phyloP scores from a whole-genome alignment of 2,888 invertebrate species.

The Coronaproctus castanopsis region DNA sequence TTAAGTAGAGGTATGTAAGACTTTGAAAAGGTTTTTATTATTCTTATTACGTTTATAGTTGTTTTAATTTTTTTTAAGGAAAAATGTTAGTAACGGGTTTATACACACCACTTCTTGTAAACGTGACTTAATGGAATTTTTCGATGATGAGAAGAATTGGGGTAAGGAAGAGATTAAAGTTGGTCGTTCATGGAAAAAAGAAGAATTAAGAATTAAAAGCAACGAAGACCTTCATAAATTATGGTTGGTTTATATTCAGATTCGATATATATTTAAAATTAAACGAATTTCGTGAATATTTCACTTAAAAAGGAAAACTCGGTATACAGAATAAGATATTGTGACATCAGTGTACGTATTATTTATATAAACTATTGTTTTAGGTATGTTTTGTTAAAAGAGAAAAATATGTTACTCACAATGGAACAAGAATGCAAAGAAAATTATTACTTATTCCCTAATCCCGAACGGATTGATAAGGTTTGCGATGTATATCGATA shows the following conservation, averaged over 20 bases:
- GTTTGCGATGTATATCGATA: too few species aligned
- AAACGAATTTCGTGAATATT: too few species aligned
- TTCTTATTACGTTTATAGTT: too few species aligned
- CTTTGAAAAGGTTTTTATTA: too few species aligned
- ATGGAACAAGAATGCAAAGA: conserved; percentile 71
- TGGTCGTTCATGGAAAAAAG: conserved; percentile 70
- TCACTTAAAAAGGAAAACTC: too few species aligned
- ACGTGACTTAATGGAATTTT: conserved; percentile 61
- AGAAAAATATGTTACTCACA: conserved; percentile 87
- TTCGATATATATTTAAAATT: too few species aligned
- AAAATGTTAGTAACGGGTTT: too few species aligned
- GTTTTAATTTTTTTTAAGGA: too few species aligned
- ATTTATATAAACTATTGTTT: conserved; percentile 9
- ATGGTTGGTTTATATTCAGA: conserved; percentile 45
- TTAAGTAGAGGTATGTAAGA: too few species aligned
- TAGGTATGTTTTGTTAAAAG: conserved; percentile 73
- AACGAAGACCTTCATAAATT: conserved; percentile 89
- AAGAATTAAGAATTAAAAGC: conserved; percentile 84
- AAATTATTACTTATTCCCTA: conserved; percentile 52
- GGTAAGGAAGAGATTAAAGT: conserved; percentile 47
- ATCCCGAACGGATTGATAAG: conserved; percentile 82
- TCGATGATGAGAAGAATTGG: conserved; percentile 73
- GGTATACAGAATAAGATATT: too few species aligned
- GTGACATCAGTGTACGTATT: neutral
- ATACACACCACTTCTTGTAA: conserved; percentile 29